Conservation (phyloP, 2,113 vertebrate species). For the Macrotus californicus region DNA sequence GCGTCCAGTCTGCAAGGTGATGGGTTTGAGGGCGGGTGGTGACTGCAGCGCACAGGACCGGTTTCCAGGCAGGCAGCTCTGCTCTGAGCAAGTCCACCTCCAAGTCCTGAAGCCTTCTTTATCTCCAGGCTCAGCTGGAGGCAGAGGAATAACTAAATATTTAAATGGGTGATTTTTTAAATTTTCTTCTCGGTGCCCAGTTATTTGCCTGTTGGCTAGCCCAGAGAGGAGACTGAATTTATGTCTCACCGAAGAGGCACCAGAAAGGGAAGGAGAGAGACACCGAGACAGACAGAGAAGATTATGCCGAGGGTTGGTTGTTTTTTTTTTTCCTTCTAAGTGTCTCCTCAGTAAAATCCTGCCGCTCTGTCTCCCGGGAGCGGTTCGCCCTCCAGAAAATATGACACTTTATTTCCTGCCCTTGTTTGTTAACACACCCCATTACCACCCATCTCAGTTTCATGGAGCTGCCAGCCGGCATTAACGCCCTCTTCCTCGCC, state of each 20-base stretch:
- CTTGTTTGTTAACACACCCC: conserved; percentile 67
- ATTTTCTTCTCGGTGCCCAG: not conserved
- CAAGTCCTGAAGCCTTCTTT: not conserved
- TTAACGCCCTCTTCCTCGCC: conserved; percentile 53
- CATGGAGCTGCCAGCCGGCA: conserved; percentile 62
- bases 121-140: not conserved
- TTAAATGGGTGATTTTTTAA: not conserved
- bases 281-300: not conserved
- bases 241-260: conserved; percentile 22
- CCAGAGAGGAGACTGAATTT: conserved; percentile 7
- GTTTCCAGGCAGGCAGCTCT: not conserved
- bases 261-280: not conserved
- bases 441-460: conserved; percentile 62
- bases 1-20: not conserved
- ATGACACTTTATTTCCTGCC: conserved; percentile 72
- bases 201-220: conserved; percentile 25
- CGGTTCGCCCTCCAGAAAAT: conserved; percentile 63
- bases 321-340: not conserved
- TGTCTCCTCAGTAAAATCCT: conserved; percentile 49
- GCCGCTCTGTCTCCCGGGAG: conserved; percentile 54
- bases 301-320: not conserved
- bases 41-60: not conserved
- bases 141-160: not conserved
- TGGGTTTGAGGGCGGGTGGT: too few relatives aligned
- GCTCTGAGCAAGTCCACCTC: not conserved